phyloP scores from a whole-genome alignment of 2,888 invertebrate genomes.

The Torymus aiolomorphi region DNA sequence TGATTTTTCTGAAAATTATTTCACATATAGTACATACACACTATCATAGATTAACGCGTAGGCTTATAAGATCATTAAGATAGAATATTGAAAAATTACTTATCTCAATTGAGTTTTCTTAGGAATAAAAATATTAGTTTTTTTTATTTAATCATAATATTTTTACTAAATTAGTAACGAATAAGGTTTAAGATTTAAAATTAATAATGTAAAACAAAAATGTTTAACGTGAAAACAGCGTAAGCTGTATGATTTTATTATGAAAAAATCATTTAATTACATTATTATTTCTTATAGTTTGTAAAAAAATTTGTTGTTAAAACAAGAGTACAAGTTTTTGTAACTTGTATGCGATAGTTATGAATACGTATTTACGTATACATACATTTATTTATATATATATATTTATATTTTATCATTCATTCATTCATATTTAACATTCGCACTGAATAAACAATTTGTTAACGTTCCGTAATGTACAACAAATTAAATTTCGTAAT shows the following conservation, averaged over 20 bases:
- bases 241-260: conserved; percentile 47
- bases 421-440: conserved; percentile 55
- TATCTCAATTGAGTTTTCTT: no score
- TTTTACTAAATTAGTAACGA: no score
- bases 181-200: neutral
- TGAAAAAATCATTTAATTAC: conserved; percentile 60
- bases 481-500: conserved; percentile 60
- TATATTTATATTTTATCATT: conserved; percentile 57
- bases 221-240: conserved; percentile 46
- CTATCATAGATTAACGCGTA: no score
- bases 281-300: conserved; percentile 68
- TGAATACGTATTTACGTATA: neutral
- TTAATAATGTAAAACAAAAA: neutral
- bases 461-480: conserved; percentile 54
- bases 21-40: no score
- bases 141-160: no score
- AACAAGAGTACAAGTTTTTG: conserved; percentile 67
- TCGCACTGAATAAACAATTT: conserved; percentile 60
- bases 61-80: no score
- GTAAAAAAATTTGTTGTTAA: conserved; percentile 72
- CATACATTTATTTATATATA: conserved; percentile 28
- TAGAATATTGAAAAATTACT: no score
- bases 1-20: no score
- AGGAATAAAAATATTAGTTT: no score
- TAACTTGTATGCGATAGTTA: conserved; percentile 28